These are phyloP conservation scores for Imbricaverruca yamaguchii DNA, from an alignment of 2,888 invertebrate genomes.

Conservation along the genomic window DNA sequence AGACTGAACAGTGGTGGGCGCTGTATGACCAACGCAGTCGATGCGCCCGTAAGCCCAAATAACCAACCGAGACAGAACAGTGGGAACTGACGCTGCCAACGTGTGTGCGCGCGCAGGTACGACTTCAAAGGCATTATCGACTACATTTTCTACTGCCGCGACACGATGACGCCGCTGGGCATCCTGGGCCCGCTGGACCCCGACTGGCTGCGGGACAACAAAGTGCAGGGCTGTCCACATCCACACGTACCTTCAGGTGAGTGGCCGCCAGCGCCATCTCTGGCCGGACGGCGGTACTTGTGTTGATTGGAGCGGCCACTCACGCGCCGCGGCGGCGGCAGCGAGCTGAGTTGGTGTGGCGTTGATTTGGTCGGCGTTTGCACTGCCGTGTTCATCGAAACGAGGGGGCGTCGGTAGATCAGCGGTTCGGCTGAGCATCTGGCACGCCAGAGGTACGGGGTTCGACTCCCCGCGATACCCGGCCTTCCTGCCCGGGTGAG, in stretches of 20 bases:
- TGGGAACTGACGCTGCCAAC: no score
- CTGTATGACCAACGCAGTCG: no score
- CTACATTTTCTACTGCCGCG: conserved; percentile 97
- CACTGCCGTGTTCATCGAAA: conserved; percentile 23
- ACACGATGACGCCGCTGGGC: conserved; percentile 90
- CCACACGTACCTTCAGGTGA: conserved; percentile 88
- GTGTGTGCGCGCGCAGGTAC: conserved; percentile 56
- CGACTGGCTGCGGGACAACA: conserved; percentile 90
- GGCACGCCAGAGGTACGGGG: no score
- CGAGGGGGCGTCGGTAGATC: no score
- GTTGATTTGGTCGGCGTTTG: conserved; percentile 24
- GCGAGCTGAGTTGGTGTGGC: conserved; percentile 39
- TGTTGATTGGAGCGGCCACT: conserved; percentile 18
- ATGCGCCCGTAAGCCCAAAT: no score
- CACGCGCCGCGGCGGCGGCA: conserved; percentile 38
- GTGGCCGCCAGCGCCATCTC: not conserved
- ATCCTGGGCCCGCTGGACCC: conserved; percentile 87
- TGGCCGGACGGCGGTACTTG: not conserved
- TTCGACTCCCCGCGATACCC: no score
- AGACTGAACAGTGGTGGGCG: no score
- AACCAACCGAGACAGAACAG: no score
- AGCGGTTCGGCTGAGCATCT: no score
- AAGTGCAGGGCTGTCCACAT: conserved; percentile 95
- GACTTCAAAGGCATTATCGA: conserved; percentile 99
- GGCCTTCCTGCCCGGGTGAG: no score